Evolutionary conservation across 2,888 invertebrate species (phyloP).

Genomic region (Lochmaea crataegi): DNA sequence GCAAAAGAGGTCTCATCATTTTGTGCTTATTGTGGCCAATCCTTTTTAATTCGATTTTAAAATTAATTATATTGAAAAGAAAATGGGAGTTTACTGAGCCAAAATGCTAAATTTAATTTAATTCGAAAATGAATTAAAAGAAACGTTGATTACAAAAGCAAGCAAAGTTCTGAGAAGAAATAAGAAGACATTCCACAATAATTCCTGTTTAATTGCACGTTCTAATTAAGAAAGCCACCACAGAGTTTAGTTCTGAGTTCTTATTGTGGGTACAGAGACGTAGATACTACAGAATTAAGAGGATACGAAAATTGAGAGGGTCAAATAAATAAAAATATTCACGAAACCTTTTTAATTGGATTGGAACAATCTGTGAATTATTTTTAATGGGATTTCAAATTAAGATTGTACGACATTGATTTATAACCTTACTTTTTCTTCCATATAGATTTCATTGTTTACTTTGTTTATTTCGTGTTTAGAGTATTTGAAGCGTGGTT

Average conservation of each 20-base stretch:
- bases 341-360: neutral
- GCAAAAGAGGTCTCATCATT: neutral
- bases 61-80: neutral
- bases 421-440: too few relatives aligned
- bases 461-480: too few relatives aligned
- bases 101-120: constrained; percentile 1
- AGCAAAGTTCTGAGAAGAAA: constrained; percentile 22
- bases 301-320: neutral
- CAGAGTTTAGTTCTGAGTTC: constrained; percentile 24
- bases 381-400: too few relatives aligned
- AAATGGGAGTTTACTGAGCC: neutral
- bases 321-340: too few relatives aligned
- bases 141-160: constrained; percentile 29
- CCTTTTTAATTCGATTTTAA: neutral
- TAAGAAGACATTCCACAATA: constrained; percentile 32
- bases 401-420: too few relatives aligned
- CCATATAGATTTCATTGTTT: too few relatives aligned
- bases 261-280: neutral
- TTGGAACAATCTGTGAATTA: too few relatives aligned
- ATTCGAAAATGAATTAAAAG: constrained; percentile 26
- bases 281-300: neutral
- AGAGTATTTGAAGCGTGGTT: too few relatives aligned
- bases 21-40: neutral
- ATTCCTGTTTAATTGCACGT: constrained; percentile 35
- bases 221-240: constrained; percentile 36